Evolutionary conservation across 2,113 vertebrate genomes (phyloP).

Genomic region (Pituophis catenifer): DNA sequence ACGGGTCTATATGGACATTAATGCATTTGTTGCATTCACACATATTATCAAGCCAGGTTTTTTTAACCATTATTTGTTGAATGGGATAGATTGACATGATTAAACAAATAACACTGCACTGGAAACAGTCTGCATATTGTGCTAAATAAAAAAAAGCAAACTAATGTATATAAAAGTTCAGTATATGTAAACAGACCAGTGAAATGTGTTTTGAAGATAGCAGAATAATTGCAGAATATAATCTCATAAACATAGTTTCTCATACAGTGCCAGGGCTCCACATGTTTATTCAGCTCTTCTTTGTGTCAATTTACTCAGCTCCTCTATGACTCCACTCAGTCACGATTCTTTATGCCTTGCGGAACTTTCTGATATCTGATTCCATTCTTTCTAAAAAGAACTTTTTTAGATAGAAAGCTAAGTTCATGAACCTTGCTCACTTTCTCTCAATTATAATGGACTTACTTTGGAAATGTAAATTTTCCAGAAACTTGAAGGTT

Average conservation of each 20-base stretch:
- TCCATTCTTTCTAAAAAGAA: background rate
- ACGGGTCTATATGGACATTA: background rate
- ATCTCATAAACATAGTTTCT: background rate
- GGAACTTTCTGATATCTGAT: background rate
- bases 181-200: background rate
- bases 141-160: background rate
- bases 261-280: background rate
- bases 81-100: background rate
- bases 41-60: background rate
- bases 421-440: background rate
- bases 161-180: background rate
- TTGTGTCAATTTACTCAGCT: background rate
- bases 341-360: background rate
- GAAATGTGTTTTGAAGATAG: background rate
- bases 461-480: conserved; percentile 85
- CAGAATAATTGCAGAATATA: background rate
- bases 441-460: conserved; percentile 17
- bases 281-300: background rate
- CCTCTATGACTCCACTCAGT: background rate
- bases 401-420: background rate
- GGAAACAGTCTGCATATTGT: background rate
- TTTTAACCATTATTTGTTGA: background rate
- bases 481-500: conserved; percentile 86
- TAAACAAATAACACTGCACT: background rate
- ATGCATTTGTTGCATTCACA: background rate